Percentiles rank a stretch among this genome's conserved stretches.
Conservation (phyloP, 2,797 vertebrate species). For the Simalia tracyae region DNA sequence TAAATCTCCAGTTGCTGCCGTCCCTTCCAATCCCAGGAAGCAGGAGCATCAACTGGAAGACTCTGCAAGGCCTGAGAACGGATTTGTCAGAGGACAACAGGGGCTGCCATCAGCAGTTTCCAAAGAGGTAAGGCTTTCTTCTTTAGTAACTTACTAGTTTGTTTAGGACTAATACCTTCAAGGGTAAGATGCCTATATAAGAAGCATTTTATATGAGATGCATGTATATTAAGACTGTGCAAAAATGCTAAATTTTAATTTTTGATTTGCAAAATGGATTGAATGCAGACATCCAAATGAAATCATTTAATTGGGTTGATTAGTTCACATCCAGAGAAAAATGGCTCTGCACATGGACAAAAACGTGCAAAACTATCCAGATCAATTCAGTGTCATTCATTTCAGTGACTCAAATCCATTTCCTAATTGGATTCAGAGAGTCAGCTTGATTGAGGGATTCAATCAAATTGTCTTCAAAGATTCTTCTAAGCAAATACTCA, state of each 20-base stretch:
- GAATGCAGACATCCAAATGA: background rate
- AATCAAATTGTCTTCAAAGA: no score
- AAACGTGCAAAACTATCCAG: no score
- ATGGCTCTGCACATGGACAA: no score
- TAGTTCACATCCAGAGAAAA: background rate
- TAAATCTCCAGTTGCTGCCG: background rate
- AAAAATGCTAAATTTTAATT: background rate
- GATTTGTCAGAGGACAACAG: background rate
- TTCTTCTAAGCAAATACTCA: no score
- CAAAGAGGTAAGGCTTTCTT: background rate
- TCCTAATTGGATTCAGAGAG: no score
- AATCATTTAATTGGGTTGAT: background rate
- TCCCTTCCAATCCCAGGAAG: background rate
- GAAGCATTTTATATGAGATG: background rate
- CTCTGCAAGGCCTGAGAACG: rapidly evolving
- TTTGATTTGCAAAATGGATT: background rate
- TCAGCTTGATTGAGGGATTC: no score
- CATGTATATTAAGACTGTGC: background rate
- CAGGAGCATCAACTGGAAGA: conserved; percentile 1
- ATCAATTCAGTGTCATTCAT: no score
- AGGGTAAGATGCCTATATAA: background rate
- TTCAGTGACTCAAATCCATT: no score
- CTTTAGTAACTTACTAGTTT: background rate
- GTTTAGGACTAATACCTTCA: background rate
- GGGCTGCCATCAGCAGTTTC: background rate